Evolutionary conservation across 2,113 vertebrate species (phyloP), one percentile per base, ranked within the genome.

Genomic region (Eudyptes chrysolophus): DNA sequence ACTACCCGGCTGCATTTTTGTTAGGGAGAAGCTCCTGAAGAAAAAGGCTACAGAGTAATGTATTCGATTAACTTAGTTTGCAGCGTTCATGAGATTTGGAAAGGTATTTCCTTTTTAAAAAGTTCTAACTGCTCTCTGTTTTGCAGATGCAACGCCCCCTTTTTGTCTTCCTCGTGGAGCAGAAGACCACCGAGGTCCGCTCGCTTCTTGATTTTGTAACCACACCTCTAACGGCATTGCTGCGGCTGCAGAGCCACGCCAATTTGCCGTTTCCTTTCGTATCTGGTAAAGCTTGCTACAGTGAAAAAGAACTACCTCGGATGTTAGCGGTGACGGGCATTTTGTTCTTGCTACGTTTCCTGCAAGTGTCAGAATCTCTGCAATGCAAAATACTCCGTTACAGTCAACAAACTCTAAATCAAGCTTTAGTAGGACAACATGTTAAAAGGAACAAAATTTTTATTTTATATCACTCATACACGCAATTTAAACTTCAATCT

Each of bases 1-100:
- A 7, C 21, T 16, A 8, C 26, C 27, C 3, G 0, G 9, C 71
- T 8, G 29, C 6, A 8, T 4, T 22, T 22, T 32, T 29, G 29
- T 17, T 34, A 18, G 15, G 38, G 34, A 61, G n/a, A 38, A 32
- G 40, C 70, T 51, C 36, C n/a, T 57, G 36, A 22, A 40, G 48
- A 16, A 69, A 72, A 46, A 57, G 34, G 18, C 36, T 49, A 5
- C 8, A 5, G 19, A 34, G 46, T 13, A 32, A 18, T 22, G 42
- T 6, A 5, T 27, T 12, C 6, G 20, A 38, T 70, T 30, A 19
- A n/a, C 34, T n/a, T 25, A 19, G 27, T 24, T 27, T 46, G 55
- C 62, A 22, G 4, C 7, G 49, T n/a, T 48, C 6, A 2, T 12
- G 44, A 7, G 17, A 40, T 32, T 76, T 64, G 18, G 29, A 9